Percentiles rank a stretch among this genome's conserved stretches.
Evolutionary conservation across 53 echinoderm and acorn worm species (phyloP).

Genomic region (Arbacia lixula): DNA sequence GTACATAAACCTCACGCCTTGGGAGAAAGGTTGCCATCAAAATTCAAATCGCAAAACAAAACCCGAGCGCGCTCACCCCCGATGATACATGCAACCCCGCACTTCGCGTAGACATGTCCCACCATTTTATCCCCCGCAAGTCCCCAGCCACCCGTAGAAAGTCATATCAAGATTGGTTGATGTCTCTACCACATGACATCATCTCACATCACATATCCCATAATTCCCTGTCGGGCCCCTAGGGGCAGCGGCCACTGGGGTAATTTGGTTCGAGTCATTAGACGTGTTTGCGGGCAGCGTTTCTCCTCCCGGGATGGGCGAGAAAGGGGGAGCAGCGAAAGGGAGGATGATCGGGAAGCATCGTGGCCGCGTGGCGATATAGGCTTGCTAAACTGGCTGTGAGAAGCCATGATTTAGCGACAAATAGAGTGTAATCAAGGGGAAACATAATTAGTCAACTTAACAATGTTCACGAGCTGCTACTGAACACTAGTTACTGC

Average conservation of each 20-base stretch:
- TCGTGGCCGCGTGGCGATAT: too few relatives aligned
- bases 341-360: too few relatives aligned
- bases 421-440: too few relatives aligned
- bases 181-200: conserved; percentile 52
- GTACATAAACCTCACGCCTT: background rate
- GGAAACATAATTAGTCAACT: too few relatives aligned
- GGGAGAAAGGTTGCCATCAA: conserved; percentile 32
- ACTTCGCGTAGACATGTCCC: conserved; percentile 30
- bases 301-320: background rate
- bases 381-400: too few relatives aligned
- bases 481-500: too few relatives aligned
- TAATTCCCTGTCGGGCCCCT: conserved; percentile 20
- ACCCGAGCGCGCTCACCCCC: conserved; percentile 5
- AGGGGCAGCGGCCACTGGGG: conserved; percentile 26
- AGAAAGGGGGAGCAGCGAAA: conserved; percentile 9
- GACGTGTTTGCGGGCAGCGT: conserved; percentile 39
- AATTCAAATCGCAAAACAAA: conserved; percentile 36
- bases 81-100: conserved; percentile 36
- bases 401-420: too few relatives aligned
- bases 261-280: conserved; percentile 53
- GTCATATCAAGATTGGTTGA: conserved; percentile 45
- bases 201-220: conserved; percentile 44
- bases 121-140: conserved; percentile 28
- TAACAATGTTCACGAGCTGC: too few relatives aligned
- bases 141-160: conserved; percentile 29